These are phyloP conservation scores for Pachypsylla venusta DNA, from an alignment of 1,140 invertebrate species.

Conservation along the genomic window DNA sequence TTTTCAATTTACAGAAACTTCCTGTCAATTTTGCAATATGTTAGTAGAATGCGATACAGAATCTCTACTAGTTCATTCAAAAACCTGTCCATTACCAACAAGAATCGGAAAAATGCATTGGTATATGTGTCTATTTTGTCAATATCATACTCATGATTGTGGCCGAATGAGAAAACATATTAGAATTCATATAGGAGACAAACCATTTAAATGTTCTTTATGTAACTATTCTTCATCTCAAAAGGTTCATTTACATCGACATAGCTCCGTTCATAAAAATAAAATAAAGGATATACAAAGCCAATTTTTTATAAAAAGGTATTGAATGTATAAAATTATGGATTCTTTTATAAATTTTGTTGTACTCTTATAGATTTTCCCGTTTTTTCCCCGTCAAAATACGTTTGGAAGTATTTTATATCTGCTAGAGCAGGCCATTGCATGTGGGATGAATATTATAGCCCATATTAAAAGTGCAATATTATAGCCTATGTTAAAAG, in stretches of 20 bases:
- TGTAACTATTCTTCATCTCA: slow-evolving; percentile 31
- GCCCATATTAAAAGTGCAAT: too few relatives aligned
- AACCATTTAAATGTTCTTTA: slow-evolving; percentile 30
- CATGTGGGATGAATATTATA: too few relatives aligned
- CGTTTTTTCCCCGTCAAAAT: too few relatives aligned
- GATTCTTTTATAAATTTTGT: too few relatives aligned
- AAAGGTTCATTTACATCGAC: slow-evolving; percentile 13
- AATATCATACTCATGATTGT: slow-evolving; percentile 11
- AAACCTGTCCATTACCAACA: not conserved
- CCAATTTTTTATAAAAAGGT: too few relatives aligned
- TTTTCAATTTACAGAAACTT: not conserved
- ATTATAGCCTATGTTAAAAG: too few relatives aligned
- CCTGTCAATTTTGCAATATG: not conserved
- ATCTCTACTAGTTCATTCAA: not conserved
- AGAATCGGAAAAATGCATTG: not conserved
- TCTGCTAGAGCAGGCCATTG: too few relatives aligned
- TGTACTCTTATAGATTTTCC: too few relatives aligned
- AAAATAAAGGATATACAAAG: too few relatives aligned
- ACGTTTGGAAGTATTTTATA: too few relatives aligned
- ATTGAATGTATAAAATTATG: too few relatives aligned
- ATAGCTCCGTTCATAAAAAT: slow-evolving; percentile 38
- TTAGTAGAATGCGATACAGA: not conserved
- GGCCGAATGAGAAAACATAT: slow-evolving; percentile 17
- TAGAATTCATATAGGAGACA: slow-evolving; percentile 20
- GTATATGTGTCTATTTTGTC: slow-evolving; percentile 13